phyloP scores from a whole-genome alignment of 2,113 vertebrate genomes.

The Condylura cristata region DNA sequence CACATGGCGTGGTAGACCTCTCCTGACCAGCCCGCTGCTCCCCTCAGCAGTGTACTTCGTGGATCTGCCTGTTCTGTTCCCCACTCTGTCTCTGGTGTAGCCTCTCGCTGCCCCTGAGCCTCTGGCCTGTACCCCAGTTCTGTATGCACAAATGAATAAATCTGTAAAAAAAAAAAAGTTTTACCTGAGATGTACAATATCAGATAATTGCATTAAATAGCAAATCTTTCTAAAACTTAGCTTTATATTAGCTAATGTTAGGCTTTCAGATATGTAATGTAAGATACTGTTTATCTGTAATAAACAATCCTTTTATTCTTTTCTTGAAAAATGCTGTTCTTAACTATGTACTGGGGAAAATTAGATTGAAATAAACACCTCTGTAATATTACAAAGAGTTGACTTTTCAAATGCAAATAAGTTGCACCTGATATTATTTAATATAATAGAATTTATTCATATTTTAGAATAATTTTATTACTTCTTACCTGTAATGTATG shows the following conservation, averaged over 20 bases:
- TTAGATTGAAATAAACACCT: slow-evolving; percentile 10
- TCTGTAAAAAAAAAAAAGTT: too few species aligned
- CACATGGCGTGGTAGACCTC: too few species aligned
- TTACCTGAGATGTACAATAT: slow-evolving; percentile 48
- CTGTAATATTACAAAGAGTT: background rate
- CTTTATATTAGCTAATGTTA: slow-evolving; percentile 52
- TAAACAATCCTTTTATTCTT: background rate
- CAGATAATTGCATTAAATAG: slow-evolving; percentile 58
- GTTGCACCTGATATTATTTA: slow-evolving; percentile 12
- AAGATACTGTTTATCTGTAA: slow-evolving; percentile 35
- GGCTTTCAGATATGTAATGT: background rate
- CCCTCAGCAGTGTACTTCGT: too few species aligned
- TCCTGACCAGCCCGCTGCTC: too few species aligned
- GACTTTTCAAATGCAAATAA: slow-evolving; percentile 34
- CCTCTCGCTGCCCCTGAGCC: too few species aligned
- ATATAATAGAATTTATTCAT: background rate
- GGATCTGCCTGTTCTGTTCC: too few species aligned
- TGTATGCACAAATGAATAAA: too few species aligned
- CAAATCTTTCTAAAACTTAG: slow-evolving; percentile 13
- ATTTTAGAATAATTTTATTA: slow-evolving; percentile 47
- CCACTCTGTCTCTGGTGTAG: too few species aligned
- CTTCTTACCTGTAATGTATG: background rate
- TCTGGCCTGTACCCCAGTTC: too few species aligned
- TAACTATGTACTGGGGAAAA: background rate
- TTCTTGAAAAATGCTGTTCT: background rate